A percentile compares a stretch with the other conserved stretches of the same genome.
These are phyloP conservation scores for Netelia virgata DNA, from an alignment of 2,888 invertebrate species.

Conservation along the genomic window DNA sequence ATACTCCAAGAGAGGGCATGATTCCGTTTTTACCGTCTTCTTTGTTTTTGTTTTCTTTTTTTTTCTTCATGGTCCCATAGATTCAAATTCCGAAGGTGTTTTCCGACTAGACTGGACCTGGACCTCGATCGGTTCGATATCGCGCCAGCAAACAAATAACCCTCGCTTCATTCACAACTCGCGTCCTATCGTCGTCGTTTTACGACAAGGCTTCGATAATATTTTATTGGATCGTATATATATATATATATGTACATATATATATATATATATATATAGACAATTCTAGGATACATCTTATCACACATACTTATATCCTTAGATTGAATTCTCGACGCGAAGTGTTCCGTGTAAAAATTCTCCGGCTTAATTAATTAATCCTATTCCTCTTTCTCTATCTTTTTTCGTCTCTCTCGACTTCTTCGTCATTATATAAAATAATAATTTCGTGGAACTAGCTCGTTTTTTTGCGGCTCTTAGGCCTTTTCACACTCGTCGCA, in stretches of 20 bases:
- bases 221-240: slow-evolving; percentile 37
- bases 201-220: slow-evolving; percentile 66
- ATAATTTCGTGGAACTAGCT: slow-evolving; percentile 82
- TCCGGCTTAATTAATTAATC: slow-evolving; percentile 69
- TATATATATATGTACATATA: slow-evolving; percentile 23
- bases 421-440: slow-evolving; percentile 79
- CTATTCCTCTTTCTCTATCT: slow-evolving; percentile 42
- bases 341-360: slow-evolving; percentile 77
- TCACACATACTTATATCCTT: slow-evolving; percentile 81
- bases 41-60: slow-evolving; percentile 33
- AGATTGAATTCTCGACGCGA: slow-evolving; percentile 76
- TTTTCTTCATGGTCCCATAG: slow-evolving; percentile 80
- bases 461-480: slow-evolving; percentile 75
- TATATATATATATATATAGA: slow-evolving; percentile 60
- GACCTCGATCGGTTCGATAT: slow-evolving; percentile 67
- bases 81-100: slow-evolving; percentile 75
- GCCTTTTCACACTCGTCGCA: slow-evolving; percentile 78
- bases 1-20: slow-evolving; percentile 69
- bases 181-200: slow-evolving; percentile 60
- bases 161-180: slow-evolving; percentile 56
- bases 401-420: slow-evolving; percentile 32
- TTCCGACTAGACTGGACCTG: slow-evolving; percentile 77
- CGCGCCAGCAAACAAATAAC: slow-evolving; percentile 70
- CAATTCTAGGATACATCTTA: slow-evolving; percentile 77
- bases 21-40: slow-evolving; percentile 52